phyloP scores from a whole-genome alignment of 92 coral and sea anemone genomes.

The Pocillopora grandis region DNA sequence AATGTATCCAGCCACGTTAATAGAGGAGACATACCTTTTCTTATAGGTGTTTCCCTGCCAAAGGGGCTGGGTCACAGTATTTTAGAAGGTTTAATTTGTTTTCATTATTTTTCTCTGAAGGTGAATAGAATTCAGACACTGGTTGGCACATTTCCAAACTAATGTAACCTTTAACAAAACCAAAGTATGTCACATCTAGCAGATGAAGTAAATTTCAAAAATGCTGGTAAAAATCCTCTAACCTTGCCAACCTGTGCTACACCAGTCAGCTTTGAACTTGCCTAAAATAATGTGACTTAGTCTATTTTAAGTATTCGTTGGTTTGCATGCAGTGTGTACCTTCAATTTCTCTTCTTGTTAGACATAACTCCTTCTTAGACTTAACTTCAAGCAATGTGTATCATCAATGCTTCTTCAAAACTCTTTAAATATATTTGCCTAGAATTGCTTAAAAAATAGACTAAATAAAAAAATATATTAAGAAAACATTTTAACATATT shows the following conservation, averaged over 20 bases:
- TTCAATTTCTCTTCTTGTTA: background rate
- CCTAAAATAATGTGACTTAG: background rate
- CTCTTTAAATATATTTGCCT: background rate
- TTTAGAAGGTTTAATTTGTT: too few species aligned
- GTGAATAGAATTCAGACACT: too few species aligned
- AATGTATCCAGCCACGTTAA: too few species aligned
- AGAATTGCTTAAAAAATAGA: conserved; percentile 1
- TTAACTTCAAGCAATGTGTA: background rate
- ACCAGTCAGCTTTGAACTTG: background rate
- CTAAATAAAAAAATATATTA: conserved; percentile 10
- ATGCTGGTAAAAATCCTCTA: background rate
- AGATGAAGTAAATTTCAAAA: background rate
- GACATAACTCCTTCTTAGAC: too few species aligned
- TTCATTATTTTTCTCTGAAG: too few species aligned
- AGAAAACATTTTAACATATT: background rate
- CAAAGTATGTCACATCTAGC: too few species aligned
- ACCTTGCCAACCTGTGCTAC: background rate
- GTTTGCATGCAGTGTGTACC: background rate
- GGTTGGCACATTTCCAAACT: too few species aligned
- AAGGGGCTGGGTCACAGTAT: too few species aligned
- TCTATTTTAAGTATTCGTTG: too few species aligned
- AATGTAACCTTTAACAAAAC: too few species aligned
- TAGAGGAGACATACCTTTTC: too few species aligned
- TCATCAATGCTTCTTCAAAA: background rate
- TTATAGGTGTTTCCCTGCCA: too few species aligned